Base-by-base conservation (phyloP, 2,888 invertebrate species). In the Cryptocephalus primarius region DNA sequence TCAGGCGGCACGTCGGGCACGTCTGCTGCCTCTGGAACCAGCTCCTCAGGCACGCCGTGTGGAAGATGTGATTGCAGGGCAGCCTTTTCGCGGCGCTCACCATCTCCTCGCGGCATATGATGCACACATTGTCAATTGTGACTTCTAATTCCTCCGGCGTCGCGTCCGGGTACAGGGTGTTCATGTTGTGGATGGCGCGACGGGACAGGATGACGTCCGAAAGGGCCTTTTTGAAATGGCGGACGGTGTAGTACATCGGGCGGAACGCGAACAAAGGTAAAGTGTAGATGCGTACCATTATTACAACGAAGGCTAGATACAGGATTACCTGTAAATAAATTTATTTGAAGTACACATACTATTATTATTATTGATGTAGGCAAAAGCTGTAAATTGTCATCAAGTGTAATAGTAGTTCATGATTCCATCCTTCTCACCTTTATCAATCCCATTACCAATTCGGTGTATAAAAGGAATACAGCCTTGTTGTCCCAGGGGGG, bases 1-100 rank as follows among this genome's bases (percentile, higher is more conserved):
- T 95, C 54, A 95, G 77, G 10, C 96, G 81, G 68, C 99, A 99
- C 4, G 99, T 99, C 1, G 99, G 99, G 66, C 99, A 99, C 4
- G 99, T 99, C 74, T 99, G 99, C 69, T 99, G 99, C 8, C 99
- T 82, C 73, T 99, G 99, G 74, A 99, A 99, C 99, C 99, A 99
- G 36, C 95, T 93, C 32, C 97, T 83, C 46, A 99, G 77, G 71
- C 99, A 99, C 45, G 90, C 88, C 40, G 95, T 90, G 72, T 99
- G 99, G 77, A 99, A 99, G 63, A 99, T 97, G 71, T 99, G 99
- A 69, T 94, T 94, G 73, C 99, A 99, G 0, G 99, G 97, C 54
- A 99, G 72, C 67, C 96, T 97, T 72, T 99, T 99, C 38, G 95
- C 87, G 43, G 81, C 83, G 53, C 76, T 72, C 4, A 77, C 68